Conservation (phyloP, 2,113 vertebrate species). For the Scopus umbretta region DNA sequence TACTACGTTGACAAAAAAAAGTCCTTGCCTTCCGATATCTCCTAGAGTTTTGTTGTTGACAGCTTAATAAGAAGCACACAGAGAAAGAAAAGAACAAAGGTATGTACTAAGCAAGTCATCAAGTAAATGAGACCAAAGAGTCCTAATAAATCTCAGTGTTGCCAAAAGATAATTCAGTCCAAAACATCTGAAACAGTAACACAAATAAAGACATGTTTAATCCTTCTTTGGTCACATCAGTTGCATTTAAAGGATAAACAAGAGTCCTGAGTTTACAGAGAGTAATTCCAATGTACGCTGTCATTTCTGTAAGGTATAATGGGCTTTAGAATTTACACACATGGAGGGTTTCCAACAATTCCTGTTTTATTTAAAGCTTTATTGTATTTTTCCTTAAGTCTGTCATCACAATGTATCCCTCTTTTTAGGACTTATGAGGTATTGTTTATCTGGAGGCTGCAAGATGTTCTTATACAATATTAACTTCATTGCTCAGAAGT, state of each 20-base stretch:
- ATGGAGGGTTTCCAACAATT: not conserved
- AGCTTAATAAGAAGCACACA: not conserved
- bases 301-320: slow-evolving; percentile 15
- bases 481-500: not conserved
- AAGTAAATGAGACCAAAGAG: not conserved
- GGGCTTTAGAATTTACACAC: not conserved
- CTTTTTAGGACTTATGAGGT: not conserved
- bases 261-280: slow-evolving; percentile 17
- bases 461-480: not conserved
- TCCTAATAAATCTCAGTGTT: not conserved
- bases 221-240: slow-evolving; percentile 39
- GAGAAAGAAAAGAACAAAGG: not conserved
- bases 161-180: slow-evolving; percentile 15
- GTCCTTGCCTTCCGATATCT: not conserved
- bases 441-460: not conserved
- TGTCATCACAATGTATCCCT: not conserved
- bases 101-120: not conserved
- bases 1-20: not conserved
- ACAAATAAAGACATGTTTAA: not conserved
- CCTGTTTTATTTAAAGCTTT: not conserved
- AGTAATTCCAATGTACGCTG: not conserved
- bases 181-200: slow-evolving; percentile 4
- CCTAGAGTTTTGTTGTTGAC: not conserved
- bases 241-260: slow-evolving; percentile 33
- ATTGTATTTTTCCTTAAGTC: not conserved